These are phyloP conservation scores for Galbula dea DNA, from an alignment of 2,113 vertebrate genomes.

Conservation along the genomic window DNA sequence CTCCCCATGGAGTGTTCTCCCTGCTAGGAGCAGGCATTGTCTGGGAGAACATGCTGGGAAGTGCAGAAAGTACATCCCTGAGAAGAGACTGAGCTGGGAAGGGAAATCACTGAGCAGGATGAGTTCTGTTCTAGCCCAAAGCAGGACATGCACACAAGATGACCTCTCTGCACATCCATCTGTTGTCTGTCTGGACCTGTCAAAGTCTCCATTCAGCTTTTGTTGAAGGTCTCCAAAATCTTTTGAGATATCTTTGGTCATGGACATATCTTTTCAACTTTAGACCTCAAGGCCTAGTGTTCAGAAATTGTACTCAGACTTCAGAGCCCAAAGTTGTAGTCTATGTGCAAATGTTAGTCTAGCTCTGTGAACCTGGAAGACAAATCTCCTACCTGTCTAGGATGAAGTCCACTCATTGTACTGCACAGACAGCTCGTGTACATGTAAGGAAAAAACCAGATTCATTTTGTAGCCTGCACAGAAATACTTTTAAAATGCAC, in stretches of 20 bases:
- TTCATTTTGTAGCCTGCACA: background rate
- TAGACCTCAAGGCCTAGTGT: background rate
- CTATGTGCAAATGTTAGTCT: background rate
- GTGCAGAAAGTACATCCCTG: too few species aligned
- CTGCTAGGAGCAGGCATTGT: too few species aligned
- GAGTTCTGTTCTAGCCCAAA: too few species aligned
- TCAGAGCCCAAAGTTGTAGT: background rate
- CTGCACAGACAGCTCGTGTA: background rate
- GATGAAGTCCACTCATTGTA: background rate
- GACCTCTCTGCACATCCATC: background rate
- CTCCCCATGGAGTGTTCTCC: too few species aligned
- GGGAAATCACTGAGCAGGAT: too few species aligned
- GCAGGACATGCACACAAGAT: background rate
- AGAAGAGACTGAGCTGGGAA: too few species aligned
- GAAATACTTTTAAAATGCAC: background rate
- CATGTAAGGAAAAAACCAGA: background rate
- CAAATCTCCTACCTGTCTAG: background rate
- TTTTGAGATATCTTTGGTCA: background rate
- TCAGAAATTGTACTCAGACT: background rate
- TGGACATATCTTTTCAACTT: background rate
- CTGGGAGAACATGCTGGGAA: too few species aligned
- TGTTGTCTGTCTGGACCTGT: background rate
- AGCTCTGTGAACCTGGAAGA: background rate
- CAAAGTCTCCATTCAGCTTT: background rate
- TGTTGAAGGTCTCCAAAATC: background rate